phyloP scores from a whole-genome alignment of 2,888 invertebrate species.

The Apotomis capreana region DNA sequence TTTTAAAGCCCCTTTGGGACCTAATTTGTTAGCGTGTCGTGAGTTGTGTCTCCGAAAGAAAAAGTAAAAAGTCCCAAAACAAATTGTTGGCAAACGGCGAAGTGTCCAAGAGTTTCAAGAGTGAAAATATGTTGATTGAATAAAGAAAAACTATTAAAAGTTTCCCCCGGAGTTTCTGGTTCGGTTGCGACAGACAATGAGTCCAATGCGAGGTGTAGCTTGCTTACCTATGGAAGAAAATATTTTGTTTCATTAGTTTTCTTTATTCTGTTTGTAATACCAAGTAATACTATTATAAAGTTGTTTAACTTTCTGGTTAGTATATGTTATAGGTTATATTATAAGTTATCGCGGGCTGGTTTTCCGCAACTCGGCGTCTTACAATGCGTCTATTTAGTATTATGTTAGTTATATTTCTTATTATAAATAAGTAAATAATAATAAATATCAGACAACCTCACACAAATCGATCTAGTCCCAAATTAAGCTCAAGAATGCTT shows the following conservation, averaged over 20 bases:
- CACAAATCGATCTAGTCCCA: too few species aligned
- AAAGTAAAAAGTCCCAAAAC: conserved; percentile 78
- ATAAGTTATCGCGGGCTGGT: too few species aligned
- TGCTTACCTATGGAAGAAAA: conserved; percentile 14
- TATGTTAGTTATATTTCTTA: too few species aligned
- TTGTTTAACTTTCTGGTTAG: not conserved
- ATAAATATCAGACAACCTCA: too few species aligned
- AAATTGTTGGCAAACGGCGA: conserved; percentile 80
- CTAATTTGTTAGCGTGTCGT: conserved; percentile 71
- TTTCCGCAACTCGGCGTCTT: too few species aligned
- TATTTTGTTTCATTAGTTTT: not conserved
- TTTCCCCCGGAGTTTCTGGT: conserved; percentile 71
- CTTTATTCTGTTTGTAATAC: not conserved
- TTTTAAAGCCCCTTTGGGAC: conserved; percentile 69
- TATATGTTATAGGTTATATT: too few species aligned
- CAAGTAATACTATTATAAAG: not conserved
- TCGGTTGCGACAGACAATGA: conserved; percentile 67
- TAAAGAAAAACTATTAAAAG: conserved; percentile 83
- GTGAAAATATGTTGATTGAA: conserved; percentile 83
- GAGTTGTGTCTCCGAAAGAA: conserved; percentile 66
- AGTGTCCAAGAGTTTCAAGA: conserved; percentile 79
- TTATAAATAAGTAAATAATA: too few species aligned
- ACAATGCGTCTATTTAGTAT: too few species aligned
- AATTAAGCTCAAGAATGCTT: too few species aligned
- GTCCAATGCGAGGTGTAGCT: conserved; percentile 60